Evolutionary conservation across 2,888 invertebrate species (phyloP), one percentile per base, ranked within the genome.

Genomic region (Caenorhabditis sp.): DNA sequence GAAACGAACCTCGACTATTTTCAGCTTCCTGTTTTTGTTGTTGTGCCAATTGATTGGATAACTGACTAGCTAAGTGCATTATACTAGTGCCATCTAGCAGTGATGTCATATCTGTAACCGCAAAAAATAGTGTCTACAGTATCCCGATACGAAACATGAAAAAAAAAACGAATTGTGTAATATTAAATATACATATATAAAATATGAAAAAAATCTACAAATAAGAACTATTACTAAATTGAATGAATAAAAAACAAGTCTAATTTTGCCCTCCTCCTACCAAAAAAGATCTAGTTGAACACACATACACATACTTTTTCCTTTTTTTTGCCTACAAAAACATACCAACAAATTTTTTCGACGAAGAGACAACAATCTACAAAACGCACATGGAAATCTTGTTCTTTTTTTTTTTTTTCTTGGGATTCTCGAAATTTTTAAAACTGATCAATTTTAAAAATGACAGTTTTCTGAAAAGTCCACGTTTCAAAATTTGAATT

Each of bases 31-130:
- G 31, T 17, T 43, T 10, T 26, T 56, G 56, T 56, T 56, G 17
- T 17, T 21, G 23, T 26, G 23, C 56, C 23, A 58, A 58, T 58
- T 58, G 57, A 14, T 8, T 7, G 26, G 7, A 14, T 14, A 57
- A n/a, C 26, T 57, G 58, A 26, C 23, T 58, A 20, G 58, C 38
- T 17, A 58, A 26, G 14, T 58, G 58, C 58, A 58, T 36, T 14
- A 58, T 58, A 27, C 38, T 58, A 21, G 17, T 1, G 36, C 58
- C 58, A 58, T 27, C 58, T 14, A 58, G 7, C 5, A 58, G 23
- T 36, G 58, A 58, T 20, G 58, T 58, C 58, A 58, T 58, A 23
- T 56, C 21, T 21, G 53, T 5, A 50, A 53, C 3, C 23, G 12
- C 25, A 56, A 56, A 26, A 56, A 56, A 26, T 26, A 14, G 8